These are phyloP conservation scores for Zosterops borbonicus DNA, from an alignment of 2,113 vertebrate genomes.

Conservation along the genomic window DNA sequence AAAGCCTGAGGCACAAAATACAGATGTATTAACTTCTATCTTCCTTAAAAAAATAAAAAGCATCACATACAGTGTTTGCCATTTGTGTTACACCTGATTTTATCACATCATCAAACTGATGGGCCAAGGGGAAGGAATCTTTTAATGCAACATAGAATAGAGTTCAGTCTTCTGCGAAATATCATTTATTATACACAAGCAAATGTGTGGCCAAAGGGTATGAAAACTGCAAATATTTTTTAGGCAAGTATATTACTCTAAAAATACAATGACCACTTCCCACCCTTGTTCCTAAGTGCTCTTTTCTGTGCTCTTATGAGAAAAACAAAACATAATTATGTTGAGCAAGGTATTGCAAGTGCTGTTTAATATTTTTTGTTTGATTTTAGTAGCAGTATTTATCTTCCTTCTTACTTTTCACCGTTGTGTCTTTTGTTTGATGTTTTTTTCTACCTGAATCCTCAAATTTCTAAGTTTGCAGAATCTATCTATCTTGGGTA, in stretches of 20 bases:
- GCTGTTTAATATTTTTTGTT: background rate
- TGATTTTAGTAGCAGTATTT: background rate
- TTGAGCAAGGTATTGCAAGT: background rate
- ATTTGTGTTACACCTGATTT: background rate
- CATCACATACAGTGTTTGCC: background rate
- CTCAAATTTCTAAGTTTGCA: background rate
- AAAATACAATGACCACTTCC: background rate
- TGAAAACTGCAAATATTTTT: background rate
- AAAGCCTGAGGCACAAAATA: background rate
- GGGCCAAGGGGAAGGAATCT: background rate
- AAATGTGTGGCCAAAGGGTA: background rate
- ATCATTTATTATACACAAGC: background rate
- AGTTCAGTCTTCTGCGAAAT: background rate
- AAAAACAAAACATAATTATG: background rate
- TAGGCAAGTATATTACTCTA: background rate
- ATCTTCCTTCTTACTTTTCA: background rate
- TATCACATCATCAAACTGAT: background rate
- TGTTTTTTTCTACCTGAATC: background rate
- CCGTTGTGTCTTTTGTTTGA: background rate
- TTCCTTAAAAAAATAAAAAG: background rate
- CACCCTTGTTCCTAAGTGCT: fast-evolving
- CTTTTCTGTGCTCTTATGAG: background rate
- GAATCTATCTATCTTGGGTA: background rate
- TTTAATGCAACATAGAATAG: background rate
- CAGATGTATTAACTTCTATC: background rate